Percentiles rank a stretch among this genome's conserved stretches.
These are phyloP conservation scores for Pseudopleuronectes americanus DNA, from an alignment of 2,797 vertebrate genomes.

Conservation along the genomic window DNA sequence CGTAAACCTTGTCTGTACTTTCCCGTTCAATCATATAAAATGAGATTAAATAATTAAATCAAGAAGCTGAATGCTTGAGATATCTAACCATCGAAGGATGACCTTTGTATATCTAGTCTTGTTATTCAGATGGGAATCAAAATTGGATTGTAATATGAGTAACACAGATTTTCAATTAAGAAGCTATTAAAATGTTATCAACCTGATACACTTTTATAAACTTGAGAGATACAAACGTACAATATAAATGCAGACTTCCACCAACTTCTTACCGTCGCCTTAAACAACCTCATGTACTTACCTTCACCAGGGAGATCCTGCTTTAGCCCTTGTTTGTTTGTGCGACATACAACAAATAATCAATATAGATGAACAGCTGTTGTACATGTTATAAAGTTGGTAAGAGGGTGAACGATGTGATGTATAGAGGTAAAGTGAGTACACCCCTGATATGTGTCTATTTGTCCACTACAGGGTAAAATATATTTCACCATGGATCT, in stretches of 20 bases:
- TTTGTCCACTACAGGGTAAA: too few species aligned
- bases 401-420: too few species aligned
- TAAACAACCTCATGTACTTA: not conserved
- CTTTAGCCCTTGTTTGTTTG: too few species aligned
- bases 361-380: too few species aligned
- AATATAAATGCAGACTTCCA: not conserved
- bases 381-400: too few species aligned
- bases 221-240: not conserved
- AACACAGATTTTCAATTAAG: slow-evolving; percentile 8
- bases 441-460: too few species aligned
- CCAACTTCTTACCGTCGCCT: too few species aligned
- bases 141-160: slow-evolving; percentile 34
- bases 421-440: too few species aligned
- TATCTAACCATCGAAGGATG: not conserved
- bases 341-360: too few species aligned
- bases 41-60: slow-evolving; percentile 3
- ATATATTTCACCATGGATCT: too few species aligned
- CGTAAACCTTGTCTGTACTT: slow-evolving; percentile 5
- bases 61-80: not conserved
- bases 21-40: not conserved
- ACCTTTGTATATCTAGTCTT: slow-evolving; percentile 30
- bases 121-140: slow-evolving; percentile 30
- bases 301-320: too few species aligned
- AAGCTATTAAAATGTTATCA: slow-evolving; percentile 24
- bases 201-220: too few species aligned